Base-by-base conservation (phyloP, 2,888 invertebrate species). In the Nomada hirtipes region DNA sequence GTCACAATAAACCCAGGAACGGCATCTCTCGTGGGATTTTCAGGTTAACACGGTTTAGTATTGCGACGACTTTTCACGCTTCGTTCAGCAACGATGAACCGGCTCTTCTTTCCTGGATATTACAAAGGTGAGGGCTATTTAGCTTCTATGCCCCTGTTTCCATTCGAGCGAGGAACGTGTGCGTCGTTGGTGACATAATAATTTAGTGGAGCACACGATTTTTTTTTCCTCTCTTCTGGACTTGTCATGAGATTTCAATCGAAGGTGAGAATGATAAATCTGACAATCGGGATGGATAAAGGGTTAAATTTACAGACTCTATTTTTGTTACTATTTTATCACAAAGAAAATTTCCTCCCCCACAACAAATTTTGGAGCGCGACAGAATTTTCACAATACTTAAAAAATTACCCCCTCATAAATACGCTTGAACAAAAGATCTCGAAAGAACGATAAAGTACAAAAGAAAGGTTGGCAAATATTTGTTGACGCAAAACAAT, bases 1-100 rank as follows among this genome's bases (percentile, higher is more conserved):
- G 23, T 61, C 63, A 91, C 89, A 91, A 90, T 89, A 67, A 57
- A 82, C 80, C 47, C 57, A 74, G 80, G 79, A 63, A 86, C 83
- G 85, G 82, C 84, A 84, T 86, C 77, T 53, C 74, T 82, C 84
- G 79, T 79, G 65, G 74, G 76, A 83, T 82, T 83, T 77, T 80
- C 87, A 86, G 52, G 57, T 63, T 60, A 80, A 70, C 64, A 77
- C 75, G 76, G 75, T 74, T 83, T 86, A 88, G 89, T 88, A 86
- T 89, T 83, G 86, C 63, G 70, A 44, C 63, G 76, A 81, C 86
- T 86, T 86, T 80, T 88, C 84, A 82, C 83, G 83, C 75, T 79
- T 86, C 83, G 81, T 87, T 88, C 86, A 80, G 53, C 81, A 47
- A 65, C 81, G 76, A 82, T 82, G 83, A 70, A 83, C 74, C 72